Evolutionary conservation across 1,140 invertebrate genomes (phyloP).

Genomic region (Lordiphosa stackelbergi): DNA sequence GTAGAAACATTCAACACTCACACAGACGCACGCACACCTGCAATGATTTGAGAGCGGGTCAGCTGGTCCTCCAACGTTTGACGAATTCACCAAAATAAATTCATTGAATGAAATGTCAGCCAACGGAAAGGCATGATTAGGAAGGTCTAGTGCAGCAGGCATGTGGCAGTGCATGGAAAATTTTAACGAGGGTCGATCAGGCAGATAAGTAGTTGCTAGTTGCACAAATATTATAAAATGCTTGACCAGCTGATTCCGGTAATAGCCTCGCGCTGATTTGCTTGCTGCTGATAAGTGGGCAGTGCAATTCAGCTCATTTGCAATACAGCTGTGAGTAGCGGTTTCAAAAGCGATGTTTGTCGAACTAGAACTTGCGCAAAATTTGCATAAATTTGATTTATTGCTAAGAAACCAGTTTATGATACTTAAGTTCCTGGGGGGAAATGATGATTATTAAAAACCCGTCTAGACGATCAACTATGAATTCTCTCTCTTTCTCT

Average conservation of each 20-base stretch:
- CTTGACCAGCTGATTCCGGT: conserved; percentile 9
- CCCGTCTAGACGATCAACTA: too few species aligned
- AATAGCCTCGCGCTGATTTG: too few species aligned
- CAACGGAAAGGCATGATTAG: neutral
- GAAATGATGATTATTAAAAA: too few species aligned
- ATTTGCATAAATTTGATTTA: conserved; percentile 1
- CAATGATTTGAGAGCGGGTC: conserved; percentile 35
- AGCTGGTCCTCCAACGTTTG: conserved; percentile 30
- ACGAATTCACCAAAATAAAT: conserved; percentile 20
- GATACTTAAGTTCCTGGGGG: too few species aligned
- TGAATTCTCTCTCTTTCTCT: too few species aligned
- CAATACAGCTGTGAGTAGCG: too few species aligned
- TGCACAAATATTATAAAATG: conserved; percentile 16
- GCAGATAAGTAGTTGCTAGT: conserved; percentile 13
- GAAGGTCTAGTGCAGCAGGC: conserved; percentile 21
- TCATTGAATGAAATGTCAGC: conserved; percentile 14
- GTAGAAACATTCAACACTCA: conserved; percentile 3
- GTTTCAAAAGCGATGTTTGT: too few species aligned
- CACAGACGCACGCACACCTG: conserved; percentile 41
- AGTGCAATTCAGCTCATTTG: too few species aligned
- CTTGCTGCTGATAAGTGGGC: too few species aligned
- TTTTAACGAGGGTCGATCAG: conserved; percentile 28
- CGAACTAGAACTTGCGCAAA: neutral
- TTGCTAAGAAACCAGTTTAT: neutral
- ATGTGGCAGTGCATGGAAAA: conserved; percentile 38